phyloP scores from a whole-genome alignment of 2,797 vertebrate genomes.

The Setipinna tenuifilis region DNA sequence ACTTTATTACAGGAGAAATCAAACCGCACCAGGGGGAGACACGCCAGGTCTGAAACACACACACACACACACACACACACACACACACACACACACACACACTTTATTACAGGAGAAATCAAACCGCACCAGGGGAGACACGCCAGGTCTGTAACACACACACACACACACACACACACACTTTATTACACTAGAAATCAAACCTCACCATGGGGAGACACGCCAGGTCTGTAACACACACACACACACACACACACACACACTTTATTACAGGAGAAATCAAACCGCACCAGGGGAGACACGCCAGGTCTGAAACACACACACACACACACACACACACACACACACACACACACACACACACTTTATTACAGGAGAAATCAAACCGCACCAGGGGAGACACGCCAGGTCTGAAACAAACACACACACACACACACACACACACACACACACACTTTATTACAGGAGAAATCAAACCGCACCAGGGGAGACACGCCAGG shows the following conservation, averaged over 20 bases:
- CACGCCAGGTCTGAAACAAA: conserved; percentile 86
- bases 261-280: neutral
- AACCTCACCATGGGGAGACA: conserved; percentile 94
- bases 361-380: conserved; percentile 95
- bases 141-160: neutral
- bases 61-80: conserved; percentile 19
- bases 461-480: too few relatives aligned
- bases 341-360: conserved; percentile 66
- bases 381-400: conserved; percentile 96
- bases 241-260: conserved; percentile 34
- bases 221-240: conserved; percentile 82
- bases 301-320: neutral
- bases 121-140: neutral
- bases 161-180: conserved; percentile 72
- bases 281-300: neutral
- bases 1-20: conserved; percentile 98
- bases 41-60: conserved; percentile 83
- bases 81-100: conserved; percentile 33
- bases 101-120: neutral
- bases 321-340: neutral
- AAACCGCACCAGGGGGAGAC: conserved; percentile 93
- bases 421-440: conserved; percentile 28
- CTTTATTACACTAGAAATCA: conserved; percentile 96
- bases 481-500: too few relatives aligned
- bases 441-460: neutral